phyloP scores from a whole-genome alignment of 2,113 vertebrate genomes.

The Danionella cerebrum region DNA sequence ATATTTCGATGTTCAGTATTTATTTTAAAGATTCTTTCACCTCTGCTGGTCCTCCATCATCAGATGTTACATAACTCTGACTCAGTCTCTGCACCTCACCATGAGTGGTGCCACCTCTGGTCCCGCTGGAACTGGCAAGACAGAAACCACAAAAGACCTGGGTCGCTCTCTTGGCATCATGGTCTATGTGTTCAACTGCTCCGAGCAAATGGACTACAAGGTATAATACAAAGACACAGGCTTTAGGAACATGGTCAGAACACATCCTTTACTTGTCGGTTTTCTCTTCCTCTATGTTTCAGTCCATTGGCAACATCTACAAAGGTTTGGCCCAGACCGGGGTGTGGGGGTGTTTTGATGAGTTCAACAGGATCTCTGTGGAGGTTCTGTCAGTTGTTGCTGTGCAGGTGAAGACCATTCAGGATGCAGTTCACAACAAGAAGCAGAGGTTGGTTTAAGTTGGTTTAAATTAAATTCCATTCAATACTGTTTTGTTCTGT shows the following conservation, averaged over 20 bases:
- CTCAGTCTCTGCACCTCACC: conserved; percentile 58
- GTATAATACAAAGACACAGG: conserved; percentile 30
- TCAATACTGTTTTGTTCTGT: neutral
- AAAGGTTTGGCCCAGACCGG: conserved; percentile 70
- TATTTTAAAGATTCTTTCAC: too few species aligned
- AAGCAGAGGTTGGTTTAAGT: conserved; percentile 56
- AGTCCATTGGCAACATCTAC: conserved; percentile 68
- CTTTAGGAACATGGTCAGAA: neutral
- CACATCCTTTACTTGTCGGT: neutral
- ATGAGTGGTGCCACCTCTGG: conserved; percentile 63
- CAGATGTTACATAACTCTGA: conserved; percentile 69
- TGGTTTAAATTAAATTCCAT: neutral
- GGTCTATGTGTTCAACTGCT: conserved; percentile 74
- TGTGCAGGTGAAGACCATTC: conserved; percentile 67
- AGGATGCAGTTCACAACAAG: conserved; percentile 67
- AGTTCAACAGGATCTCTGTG: conserved; percentile 67
- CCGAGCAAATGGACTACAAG: conserved; percentile 76
- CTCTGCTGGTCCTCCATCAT: neutral
- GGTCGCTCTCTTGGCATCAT: conserved; percentile 65
- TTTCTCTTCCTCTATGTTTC: neutral
- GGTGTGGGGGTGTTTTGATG: conserved; percentile 66
- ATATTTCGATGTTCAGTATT: too few species aligned
- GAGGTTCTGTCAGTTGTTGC: conserved; percentile 66
- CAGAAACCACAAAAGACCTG: conserved; percentile 69
- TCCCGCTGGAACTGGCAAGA: conserved; percentile 64